Percentiles rank a stretch among this genome's conserved stretches.
These are phyloP conservation scores for Sinocyclocheilus anshuiensis DNA, from an alignment of 2,113 vertebrate genomes.

Conservation along the genomic window DNA sequence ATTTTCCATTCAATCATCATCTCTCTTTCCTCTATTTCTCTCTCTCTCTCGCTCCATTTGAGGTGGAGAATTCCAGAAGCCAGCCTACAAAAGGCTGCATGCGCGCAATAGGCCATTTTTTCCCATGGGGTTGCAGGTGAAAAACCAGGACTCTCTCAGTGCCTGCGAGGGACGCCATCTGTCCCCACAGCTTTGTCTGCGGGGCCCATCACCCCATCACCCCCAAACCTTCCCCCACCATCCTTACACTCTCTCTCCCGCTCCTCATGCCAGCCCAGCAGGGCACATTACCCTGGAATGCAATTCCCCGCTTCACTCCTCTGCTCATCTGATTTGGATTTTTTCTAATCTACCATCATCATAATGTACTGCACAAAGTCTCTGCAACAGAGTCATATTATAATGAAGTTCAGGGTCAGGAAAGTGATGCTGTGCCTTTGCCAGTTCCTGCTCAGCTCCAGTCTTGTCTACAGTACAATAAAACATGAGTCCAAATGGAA, in stretches of 20 bases:
- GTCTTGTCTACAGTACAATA: too few species aligned
- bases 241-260: constrained; percentile 61
- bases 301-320: constrained; percentile 35
- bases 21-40: constrained; percentile 53
- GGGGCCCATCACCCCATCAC: constrained; percentile 56
- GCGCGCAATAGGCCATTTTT: constrained; percentile 73
- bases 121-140: constrained; percentile 83
- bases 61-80: constrained; percentile 73
- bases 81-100: constrained; percentile 69
- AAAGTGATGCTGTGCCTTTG: too few species aligned
- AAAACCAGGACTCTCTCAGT: constrained; percentile 78
- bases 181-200: constrained; percentile 75
- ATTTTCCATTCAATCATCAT: constrained; percentile 44
- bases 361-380: too few species aligned
- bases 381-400: too few species aligned
- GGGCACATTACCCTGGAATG: constrained; percentile 63
- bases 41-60: constrained; percentile 58
- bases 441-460: too few species aligned
- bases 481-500: too few species aligned
- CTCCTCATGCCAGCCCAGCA: constrained; percentile 65
- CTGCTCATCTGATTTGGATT: not conserved
- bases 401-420: too few species aligned
- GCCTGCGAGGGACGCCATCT: constrained; percentile 80
- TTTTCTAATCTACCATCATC: too few species aligned
- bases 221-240: constrained; percentile 53